Percentiles rank a stretch among this genome's conserved stretches.
Evolutionary conservation across 2,113 vertebrate species (phyloP).

Genomic region (Coreoperca whiteheadi): DNA sequence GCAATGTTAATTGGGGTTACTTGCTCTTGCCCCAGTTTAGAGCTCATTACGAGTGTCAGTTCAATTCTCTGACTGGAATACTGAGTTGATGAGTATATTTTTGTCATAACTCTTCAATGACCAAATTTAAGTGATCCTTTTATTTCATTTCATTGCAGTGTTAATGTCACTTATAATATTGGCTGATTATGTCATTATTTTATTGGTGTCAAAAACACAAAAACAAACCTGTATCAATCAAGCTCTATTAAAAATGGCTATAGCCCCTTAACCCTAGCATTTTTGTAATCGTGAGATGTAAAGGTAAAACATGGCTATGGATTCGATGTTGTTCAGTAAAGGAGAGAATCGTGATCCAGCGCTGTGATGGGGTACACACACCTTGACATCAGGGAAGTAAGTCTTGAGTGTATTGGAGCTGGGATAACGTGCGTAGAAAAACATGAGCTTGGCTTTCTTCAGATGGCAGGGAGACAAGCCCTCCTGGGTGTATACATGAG

Average conservation of each 20-base stretch:
- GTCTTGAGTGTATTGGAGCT: slow-evolving; percentile 99
- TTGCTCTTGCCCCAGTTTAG: no score
- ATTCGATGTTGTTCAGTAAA: background rate
- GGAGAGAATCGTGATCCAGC: background rate
- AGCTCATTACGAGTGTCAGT: no score
- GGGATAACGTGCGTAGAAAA: slow-evolving; percentile 98
- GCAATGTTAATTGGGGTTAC: no score
- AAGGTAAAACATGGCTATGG: background rate
- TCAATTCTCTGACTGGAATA: no score
- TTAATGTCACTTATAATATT: background rate
- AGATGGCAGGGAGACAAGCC: slow-evolving; percentile 98
- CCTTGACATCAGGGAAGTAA: slow-evolving; percentile 99
- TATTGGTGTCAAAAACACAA: background rate
- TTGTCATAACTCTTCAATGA: background rate
- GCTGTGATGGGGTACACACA: slow-evolving; percentile 67
- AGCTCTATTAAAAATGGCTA: background rate
- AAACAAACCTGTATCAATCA: background rate
- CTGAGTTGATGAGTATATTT: background rate
- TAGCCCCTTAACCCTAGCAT: background rate
- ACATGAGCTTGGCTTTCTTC: slow-evolving; percentile 99
- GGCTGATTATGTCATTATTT: background rate
- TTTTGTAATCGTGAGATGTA: background rate
- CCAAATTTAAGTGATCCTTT: background rate
- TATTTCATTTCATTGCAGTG: background rate
- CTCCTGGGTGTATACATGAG: slow-evolving; percentile 89